These are phyloP conservation scores for Epistrophe eligans DNA, from an alignment of 2,888 invertebrate genomes.

Conservation along the genomic window DNA sequence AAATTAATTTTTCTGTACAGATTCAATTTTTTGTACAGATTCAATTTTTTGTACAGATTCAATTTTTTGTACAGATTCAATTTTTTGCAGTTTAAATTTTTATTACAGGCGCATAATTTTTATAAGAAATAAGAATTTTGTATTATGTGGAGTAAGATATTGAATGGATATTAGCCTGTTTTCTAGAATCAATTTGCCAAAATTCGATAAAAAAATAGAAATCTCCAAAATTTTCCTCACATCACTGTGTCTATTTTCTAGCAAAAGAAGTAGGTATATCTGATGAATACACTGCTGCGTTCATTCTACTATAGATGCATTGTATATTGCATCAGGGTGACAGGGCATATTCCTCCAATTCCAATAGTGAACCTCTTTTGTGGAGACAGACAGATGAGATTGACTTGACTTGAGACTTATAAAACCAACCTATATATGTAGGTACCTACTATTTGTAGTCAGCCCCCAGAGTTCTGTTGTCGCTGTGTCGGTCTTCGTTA, in stretches of 20 bases:
- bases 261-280: constrained; percentile 38
- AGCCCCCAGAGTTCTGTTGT: constrained; percentile 24
- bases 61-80: no score
- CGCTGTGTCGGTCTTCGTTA: constrained; percentile 19
- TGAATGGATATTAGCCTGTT: no score
- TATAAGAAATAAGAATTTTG: no score
- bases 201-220: not conserved
- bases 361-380: constrained; percentile 62
- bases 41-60: no score
- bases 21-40: no score
- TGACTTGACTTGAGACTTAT: constrained; percentile 48
- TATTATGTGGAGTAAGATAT: no score
- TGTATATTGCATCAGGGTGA: constrained; percentile 50
- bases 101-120: no score
- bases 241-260: constrained; percentile 32
- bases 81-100: no score
- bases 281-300: constrained; percentile 35
- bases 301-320: constrained; percentile 39
- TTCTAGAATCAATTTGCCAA: not conserved
- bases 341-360: constrained; percentile 38
- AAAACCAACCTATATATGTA: not conserved
- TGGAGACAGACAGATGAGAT: constrained; percentile 54
- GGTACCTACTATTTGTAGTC: constrained; percentile 29
- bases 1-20: no score
- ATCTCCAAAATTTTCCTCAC: not conserved